Conservation (phyloP, 2,888 invertebrate species). For the Clanis bilineata region DNA sequence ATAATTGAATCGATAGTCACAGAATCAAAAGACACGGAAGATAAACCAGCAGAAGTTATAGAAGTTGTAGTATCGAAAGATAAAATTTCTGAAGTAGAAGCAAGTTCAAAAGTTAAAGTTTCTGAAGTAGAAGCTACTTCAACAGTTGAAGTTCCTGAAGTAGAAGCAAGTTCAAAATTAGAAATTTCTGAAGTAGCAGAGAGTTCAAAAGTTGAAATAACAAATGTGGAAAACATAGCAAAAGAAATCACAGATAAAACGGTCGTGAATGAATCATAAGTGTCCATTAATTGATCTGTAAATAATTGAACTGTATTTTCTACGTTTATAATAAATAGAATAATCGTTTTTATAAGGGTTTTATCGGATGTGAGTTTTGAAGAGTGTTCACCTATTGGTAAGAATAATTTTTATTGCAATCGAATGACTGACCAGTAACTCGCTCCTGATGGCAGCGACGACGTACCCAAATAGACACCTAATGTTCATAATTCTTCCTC, state of each 20-base stretch:
- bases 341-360: conserved; percentile 6
- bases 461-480: no score
- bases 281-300: conserved; percentile 28
- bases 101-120: conserved; percentile 25
- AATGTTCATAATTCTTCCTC: no score
- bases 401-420: no score
- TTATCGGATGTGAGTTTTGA: background rate
- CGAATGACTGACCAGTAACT: no score
- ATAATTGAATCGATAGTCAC: conserved; percentile 17
- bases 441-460: no score
- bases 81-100: conserved; percentile 14
- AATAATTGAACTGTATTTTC: conserved; percentile 39
- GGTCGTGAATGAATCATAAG: conserved; percentile 34
- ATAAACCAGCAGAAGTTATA: background rate
- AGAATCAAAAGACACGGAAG: background rate
- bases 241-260: conserved; percentile 36
- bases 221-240: background rate
- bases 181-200: conserved; percentile 12
- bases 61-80: conserved; percentile 28
- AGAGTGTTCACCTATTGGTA: no score
- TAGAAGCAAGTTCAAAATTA: conserved; percentile 24
- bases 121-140: background rate
- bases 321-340: conserved; percentile 22
- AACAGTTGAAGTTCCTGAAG: conserved; percentile 22
- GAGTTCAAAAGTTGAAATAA: conserved; percentile 19